Base-by-base conservation (phyloP, 2,888 invertebrate genomes). In the Sialis lutaria region DNA sequence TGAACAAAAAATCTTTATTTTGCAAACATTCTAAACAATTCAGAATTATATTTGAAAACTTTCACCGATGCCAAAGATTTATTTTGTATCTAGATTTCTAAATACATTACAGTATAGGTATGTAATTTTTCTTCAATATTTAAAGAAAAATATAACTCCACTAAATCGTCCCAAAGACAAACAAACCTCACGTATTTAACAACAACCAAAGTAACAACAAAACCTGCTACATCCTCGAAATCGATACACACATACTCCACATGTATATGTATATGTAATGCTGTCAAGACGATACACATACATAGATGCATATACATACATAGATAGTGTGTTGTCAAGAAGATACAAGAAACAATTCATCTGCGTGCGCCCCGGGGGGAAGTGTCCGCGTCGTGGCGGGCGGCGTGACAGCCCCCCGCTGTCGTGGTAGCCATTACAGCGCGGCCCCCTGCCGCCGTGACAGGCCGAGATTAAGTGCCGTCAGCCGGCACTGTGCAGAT, bases 391-490 rank as follows among this genome's bases (percentile, higher is more conserved):
- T n/a, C 37, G 5, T 7, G 6, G 37, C 37, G 7, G 37, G 37
- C 37, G n/a, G 37, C 8, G 37, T 37, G 37, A 37, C 37, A 37
- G 37, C 37, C 12, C 37, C 37, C 37, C 37, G 37, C 37, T 12
- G 37, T 37, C 37, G 37, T 37, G 37, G 37, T 37, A 37, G 37
- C 37, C 37, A 37, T 37, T 37, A 37, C 37, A 42, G 42, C 22
- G 42, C 22, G 42, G 31, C 42, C 42, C 42, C 42, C 42, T 7
- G 42, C 32, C 30, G 13, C 42, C 30, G 22, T 42, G 42, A 42
- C 42, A 42, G 31, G 22, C 13, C 42, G 31, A 42, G 42, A 42
- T 42, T 42, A 42, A 42, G 42, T 42, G 42, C 42, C 42, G 42
- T 42, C 42, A 42, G 42, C 30, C 42, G 42, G 31, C 30, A 30